Conservation (phyloP, 2,113 vertebrate genomes). For the Cariama cristata region DNA sequence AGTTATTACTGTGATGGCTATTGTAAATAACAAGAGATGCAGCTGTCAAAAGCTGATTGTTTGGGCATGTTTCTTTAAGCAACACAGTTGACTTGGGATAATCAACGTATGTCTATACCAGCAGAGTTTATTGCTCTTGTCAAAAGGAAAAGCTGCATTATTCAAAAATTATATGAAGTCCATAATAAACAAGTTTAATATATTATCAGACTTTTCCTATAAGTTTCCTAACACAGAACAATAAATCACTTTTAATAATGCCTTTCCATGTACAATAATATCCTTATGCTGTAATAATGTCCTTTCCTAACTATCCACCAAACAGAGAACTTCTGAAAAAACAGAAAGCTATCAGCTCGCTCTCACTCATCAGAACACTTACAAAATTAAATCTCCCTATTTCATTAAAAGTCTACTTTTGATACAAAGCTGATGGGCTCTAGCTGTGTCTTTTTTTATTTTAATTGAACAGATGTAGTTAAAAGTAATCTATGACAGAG, state of each 20-base stretch:
- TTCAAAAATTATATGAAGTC: constrained; percentile 81
- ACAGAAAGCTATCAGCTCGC: constrained; percentile 36
- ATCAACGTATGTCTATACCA: constrained; percentile 78
- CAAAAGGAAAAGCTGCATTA: constrained; percentile 81
- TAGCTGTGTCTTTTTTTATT: constrained; percentile 66
- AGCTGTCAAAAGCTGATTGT: constrained; percentile 82
- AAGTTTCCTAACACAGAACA: constrained; percentile 75
- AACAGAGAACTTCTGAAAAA: constrained; percentile 73
- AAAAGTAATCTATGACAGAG: constrained; percentile 75
- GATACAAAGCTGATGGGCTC: constrained; percentile 67
- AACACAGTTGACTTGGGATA: constrained; percentile 80
- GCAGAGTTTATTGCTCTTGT: constrained; percentile 83
- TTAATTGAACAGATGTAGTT: constrained; percentile 80
- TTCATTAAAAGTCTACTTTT: constrained; percentile 72
- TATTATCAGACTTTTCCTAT: constrained; percentile 82
- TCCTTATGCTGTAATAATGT: constrained; percentile 73
- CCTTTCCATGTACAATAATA: constrained; percentile 77
- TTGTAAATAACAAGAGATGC: constrained; percentile 89
- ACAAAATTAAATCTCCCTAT: constrained; percentile 64
- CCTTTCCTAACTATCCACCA: constrained; percentile 74
- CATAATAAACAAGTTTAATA: constrained; percentile 83
- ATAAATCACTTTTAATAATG: constrained; percentile 82
- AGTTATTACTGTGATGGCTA: constrained; percentile 91
- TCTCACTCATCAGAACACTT: constrained; percentile 67
- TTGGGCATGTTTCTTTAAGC: constrained; percentile 84